Evolutionary conservation across 1,140 invertebrate genomes (phyloP).

Genomic region (Lerema accius): DNA sequence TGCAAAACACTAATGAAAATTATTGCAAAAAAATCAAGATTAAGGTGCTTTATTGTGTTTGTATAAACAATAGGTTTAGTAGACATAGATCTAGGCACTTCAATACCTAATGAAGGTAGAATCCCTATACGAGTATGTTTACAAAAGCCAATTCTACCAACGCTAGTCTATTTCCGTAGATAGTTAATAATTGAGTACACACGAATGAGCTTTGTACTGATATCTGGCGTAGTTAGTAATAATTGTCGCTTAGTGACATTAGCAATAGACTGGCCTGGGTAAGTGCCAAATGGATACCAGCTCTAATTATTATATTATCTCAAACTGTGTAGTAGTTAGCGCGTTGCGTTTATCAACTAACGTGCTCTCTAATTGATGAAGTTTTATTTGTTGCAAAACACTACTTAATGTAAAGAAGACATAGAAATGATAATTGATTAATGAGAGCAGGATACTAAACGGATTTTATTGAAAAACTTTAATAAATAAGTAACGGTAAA

Average conservation of each 20-base stretch:
- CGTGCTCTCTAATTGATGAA: neutral
- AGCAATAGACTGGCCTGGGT: neutral
- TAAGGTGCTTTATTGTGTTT: too few relatives aligned
- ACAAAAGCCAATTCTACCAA: neutral
- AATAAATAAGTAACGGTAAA: too few relatives aligned
- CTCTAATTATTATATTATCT: neutral
- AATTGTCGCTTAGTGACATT: slow-evolving; percentile 1
- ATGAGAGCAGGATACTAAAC: too few relatives aligned
- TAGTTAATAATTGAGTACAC: slow-evolving; percentile 1
- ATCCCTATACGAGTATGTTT: too few relatives aligned
- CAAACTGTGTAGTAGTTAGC: neutral
- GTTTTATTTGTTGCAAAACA: neutral
- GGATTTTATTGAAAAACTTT: too few relatives aligned
- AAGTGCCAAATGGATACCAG: neutral
- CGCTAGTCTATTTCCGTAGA: slow-evolving; percentile 1
- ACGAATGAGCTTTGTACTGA: neutral
- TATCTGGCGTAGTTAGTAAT: neutral
- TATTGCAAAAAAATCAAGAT: too few relatives aligned
- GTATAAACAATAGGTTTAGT: too few relatives aligned
- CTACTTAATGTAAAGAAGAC: too few relatives aligned
- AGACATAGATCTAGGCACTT: too few relatives aligned
- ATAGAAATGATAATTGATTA: too few relatives aligned
- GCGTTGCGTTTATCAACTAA: neutral
- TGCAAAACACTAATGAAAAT: too few relatives aligned
- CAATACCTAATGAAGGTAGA: too few relatives aligned